phyloP scores from a whole-genome alignment of 2,888 invertebrate genomes.

The Dynastes tityus region DNA sequence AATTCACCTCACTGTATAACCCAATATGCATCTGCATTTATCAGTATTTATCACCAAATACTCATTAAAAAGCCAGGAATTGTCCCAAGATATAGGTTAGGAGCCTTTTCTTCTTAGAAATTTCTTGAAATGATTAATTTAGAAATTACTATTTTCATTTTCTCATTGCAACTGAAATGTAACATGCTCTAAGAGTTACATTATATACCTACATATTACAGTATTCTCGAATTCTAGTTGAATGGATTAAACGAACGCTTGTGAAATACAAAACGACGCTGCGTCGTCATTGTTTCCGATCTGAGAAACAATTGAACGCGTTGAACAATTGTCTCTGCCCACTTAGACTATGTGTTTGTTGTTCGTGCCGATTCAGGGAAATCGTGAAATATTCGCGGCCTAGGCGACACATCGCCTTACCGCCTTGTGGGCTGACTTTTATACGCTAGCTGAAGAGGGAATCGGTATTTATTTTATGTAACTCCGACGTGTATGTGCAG shows the following conservation, averaged over 20 bases:
- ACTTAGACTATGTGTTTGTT: conserved; percentile 30
- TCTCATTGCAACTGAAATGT: too few relatives aligned
- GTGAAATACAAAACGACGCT: conserved; percentile 8
- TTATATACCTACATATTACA: too few relatives aligned
- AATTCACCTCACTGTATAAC: too few relatives aligned
- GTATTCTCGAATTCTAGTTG: too few relatives aligned
- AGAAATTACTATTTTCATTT: too few relatives aligned
- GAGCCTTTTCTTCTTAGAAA: too few relatives aligned
- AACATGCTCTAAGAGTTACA: too few relatives aligned
- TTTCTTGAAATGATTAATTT: too few relatives aligned
- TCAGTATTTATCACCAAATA: too few relatives aligned
- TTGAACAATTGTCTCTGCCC: conserved; percentile 33
- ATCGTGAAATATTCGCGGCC: conserved; percentile 30
- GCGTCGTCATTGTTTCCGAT: conserved; percentile 35
- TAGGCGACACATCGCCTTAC: conserved; percentile 24
- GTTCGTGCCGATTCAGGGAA: conserved; percentile 34
- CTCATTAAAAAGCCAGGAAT: too few relatives aligned
- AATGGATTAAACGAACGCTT: not conserved
- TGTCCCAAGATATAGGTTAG: too few relatives aligned
- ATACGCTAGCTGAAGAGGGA: conserved; percentile 21
- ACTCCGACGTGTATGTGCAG: conserved; percentile 16
- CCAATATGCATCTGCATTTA: too few relatives aligned
- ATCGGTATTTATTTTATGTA: conserved; percentile 39
- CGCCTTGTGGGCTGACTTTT: conserved; percentile 28
- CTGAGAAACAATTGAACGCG: conserved; percentile 36